These are phyloP conservation scores for Himalopsyche japonica DNA, from an alignment of 2,888 invertebrate genomes.

Conservation along the genomic window DNA sequence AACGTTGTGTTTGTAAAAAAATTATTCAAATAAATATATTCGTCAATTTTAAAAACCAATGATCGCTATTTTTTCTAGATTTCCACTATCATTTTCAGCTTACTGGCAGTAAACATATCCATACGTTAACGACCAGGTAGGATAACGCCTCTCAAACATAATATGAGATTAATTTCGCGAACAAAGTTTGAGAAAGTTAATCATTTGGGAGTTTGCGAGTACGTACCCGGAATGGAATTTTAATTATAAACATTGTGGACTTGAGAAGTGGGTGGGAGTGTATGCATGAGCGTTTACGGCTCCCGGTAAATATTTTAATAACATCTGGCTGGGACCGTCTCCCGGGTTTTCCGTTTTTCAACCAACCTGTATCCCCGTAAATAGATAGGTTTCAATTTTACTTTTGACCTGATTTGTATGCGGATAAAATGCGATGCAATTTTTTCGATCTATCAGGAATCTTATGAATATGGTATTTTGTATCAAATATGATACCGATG, in stretches of 20 bases:
- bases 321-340: background rate
- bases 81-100: too few species aligned
- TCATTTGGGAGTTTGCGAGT: background rate
- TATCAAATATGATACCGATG: background rate
- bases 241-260: constrained; percentile 18
- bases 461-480: background rate
- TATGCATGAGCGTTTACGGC: background rate
- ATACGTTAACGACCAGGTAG: too few species aligned
- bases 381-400: background rate
- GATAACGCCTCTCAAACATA: too few species aligned
- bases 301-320: background rate
- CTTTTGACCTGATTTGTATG: constrained; percentile 7
- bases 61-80: too few species aligned
- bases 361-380: background rate
- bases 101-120: too few species aligned
- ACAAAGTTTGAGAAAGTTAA: background rate
- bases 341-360: background rate
- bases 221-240: constrained; percentile 14
- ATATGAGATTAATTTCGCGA: background rate
- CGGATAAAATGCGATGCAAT: constrained; percentile 12
- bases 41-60: too few species aligned
- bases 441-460: background rate
- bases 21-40: too few species aligned
- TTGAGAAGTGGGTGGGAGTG: background rate
- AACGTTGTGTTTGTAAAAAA: too few species aligned